phyloP scores from a whole-genome alignment of 2,113 vertebrate species.

The Muntiacus reevesi region DNA sequence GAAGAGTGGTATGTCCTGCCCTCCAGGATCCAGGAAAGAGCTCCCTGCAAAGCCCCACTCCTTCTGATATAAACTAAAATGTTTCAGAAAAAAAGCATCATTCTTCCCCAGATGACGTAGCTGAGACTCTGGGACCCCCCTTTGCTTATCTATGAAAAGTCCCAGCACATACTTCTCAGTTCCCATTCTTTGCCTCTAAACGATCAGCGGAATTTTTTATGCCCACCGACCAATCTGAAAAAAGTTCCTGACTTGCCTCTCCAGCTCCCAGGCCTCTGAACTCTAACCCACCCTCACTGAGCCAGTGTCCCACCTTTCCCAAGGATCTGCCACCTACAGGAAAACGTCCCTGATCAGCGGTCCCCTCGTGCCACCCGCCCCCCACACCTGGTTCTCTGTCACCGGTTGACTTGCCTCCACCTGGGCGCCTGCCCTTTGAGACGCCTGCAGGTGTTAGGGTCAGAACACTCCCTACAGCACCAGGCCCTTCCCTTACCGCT shows the following conservation, averaged over 20 bases:
- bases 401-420: background rate
- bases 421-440: background rate
- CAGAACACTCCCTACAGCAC: accelerated
- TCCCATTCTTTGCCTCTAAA: background rate
- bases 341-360: accelerated
- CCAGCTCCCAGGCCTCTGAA: background rate
- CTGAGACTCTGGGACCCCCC: too few relatives aligned
- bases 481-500: accelerated
- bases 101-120: background rate
- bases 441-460: accelerated
- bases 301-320: too few relatives aligned
- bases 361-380: accelerated
- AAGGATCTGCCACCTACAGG: background rate
- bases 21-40: background rate
- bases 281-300: background rate
- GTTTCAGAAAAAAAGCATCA: background rate
- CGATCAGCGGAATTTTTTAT: background rate
- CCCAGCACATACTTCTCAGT: too few relatives aligned
- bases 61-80: background rate
- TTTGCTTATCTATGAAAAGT: too few relatives aligned
- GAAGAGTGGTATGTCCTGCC: accelerated
- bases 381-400: accelerated
- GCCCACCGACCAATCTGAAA: background rate
- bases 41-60: background rate
- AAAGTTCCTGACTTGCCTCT: background rate